Conservation (phyloP, 1,140 invertebrate species). For the Drosophila paulistorum region DNA sequence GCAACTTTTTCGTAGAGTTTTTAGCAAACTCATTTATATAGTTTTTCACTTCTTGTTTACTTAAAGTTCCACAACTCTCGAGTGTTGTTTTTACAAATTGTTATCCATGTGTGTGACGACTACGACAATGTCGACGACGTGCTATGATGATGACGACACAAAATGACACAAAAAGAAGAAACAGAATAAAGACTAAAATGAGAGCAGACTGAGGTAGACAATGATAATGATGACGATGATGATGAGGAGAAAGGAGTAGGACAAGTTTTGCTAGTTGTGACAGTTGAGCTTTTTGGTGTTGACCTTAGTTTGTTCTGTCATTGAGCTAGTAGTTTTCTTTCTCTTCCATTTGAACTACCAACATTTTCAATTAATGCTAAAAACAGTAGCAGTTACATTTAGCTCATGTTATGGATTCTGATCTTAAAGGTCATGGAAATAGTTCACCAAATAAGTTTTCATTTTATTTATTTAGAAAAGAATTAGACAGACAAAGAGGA, state of each 20-base stretch:
- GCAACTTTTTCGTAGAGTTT: conserved; percentile 71
- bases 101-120: conserved; percentile 47
- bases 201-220: conserved; percentile 48
- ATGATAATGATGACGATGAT: background rate
- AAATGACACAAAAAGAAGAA: background rate
- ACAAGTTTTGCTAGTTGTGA: conserved; percentile 23
- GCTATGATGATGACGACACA: conserved; percentile 6
- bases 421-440: no score
- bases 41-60: conserved; percentile 75
- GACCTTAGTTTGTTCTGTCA: conserved; percentile 49
- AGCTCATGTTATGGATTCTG: background rate
- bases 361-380: conserved; percentile 71
- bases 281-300: conserved; percentile 50
- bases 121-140: background rate
- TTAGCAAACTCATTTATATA: conserved; percentile 80
- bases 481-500: no score
- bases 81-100: conserved; percentile 82
- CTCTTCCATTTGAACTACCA: conserved; percentile 38
- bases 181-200: conserved; percentile 36
- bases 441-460: no score
- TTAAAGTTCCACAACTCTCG: conserved; percentile 71
- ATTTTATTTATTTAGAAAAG: no score
- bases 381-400: conserved; percentile 25
- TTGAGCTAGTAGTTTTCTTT: conserved; percentile 8
- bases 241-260: conserved; percentile 19